phyloP scores from a whole-genome alignment of 2,888 invertebrate species.

The Papilio gigon region DNA sequence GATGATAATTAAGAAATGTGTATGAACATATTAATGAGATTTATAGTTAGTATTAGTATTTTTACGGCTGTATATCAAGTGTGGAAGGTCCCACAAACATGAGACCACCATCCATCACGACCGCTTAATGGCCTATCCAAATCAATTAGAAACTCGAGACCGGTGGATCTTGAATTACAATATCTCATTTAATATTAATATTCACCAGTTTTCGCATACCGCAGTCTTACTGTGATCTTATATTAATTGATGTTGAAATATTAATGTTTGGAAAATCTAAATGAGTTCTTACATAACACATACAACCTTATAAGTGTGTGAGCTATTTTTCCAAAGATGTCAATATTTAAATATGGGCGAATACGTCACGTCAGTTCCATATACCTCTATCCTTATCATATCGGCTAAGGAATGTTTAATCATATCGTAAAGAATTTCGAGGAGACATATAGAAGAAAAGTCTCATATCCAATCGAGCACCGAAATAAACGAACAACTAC shows the following conservation, averaged over 20 bases:
- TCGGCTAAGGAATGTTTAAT: constrained; percentile 15
- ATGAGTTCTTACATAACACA: background rate
- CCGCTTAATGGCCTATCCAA: constrained; percentile 79
- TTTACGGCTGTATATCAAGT: constrained; percentile 46
- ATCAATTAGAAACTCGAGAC: constrained; percentile 79
- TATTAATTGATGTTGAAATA: constrained; percentile 2
- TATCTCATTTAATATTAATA: constrained; percentile 37
- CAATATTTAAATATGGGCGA: too few species aligned
- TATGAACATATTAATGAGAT: constrained; percentile 26
- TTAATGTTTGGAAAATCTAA: background rate
- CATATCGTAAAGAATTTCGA: constrained; percentile 8
- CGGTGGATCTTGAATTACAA: constrained; percentile 38
- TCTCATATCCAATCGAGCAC: background rate
- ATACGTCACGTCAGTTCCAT: background rate
- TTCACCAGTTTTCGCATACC: constrained; percentile 24
- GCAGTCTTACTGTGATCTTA: background rate
- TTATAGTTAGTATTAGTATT: constrained; percentile 28
- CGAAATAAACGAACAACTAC: background rate
- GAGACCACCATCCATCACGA: constrained; percentile 74
- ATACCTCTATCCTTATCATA: background rate
- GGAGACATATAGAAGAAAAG: background rate
- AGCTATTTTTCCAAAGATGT: too few species aligned
- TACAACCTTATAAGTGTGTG: background rate
- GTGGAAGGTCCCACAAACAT: constrained; percentile 66
- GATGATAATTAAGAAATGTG: constrained; percentile 20